These are phyloP conservation scores for Ictidomys tridecemlineatus DNA, from an alignment of 2,113 vertebrate genomes.

Conservation along the genomic window DNA sequence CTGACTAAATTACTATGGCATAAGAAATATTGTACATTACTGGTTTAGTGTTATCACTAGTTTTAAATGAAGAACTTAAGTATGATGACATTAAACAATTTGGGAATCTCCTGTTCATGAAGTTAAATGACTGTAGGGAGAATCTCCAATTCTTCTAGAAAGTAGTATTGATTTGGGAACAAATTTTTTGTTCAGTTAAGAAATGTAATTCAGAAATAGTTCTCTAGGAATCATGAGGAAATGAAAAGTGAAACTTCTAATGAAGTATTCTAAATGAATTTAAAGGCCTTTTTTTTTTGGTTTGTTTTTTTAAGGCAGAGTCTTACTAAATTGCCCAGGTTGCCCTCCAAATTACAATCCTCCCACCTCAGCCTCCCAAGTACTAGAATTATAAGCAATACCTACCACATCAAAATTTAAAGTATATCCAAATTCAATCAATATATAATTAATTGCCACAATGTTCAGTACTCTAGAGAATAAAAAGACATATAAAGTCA, in stretches of 20 bases:
- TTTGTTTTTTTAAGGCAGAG: not conserved
- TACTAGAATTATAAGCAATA: not conserved
- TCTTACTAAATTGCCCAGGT: not conserved
- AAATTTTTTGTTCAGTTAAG: constrained; percentile 5
- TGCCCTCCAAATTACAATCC: not conserved
- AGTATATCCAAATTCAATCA: not conserved
- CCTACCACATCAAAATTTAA: not conserved
- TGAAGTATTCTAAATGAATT: not conserved
- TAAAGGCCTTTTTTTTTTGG: not conserved
- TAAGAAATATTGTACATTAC: constrained; percentile 23
- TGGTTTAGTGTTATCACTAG: not conserved
- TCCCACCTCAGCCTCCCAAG: not conserved
- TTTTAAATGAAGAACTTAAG: constrained; percentile 35
- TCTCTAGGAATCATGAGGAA: not conserved
- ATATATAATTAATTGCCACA: not conserved
- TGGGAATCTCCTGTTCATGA: not conserved
- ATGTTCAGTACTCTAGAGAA: not conserved
- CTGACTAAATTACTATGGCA: not conserved
- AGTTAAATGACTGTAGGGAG: not conserved
- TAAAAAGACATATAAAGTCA: not conserved
- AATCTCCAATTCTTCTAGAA: not conserved
- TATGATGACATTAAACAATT: not conserved
- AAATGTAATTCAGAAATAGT: constrained; percentile 54
- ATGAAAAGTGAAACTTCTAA: not conserved
- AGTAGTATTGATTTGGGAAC: constrained; percentile 1